Conservation (phyloP, 2,113 vertebrate species). For the Ciconia maguari region DNA sequence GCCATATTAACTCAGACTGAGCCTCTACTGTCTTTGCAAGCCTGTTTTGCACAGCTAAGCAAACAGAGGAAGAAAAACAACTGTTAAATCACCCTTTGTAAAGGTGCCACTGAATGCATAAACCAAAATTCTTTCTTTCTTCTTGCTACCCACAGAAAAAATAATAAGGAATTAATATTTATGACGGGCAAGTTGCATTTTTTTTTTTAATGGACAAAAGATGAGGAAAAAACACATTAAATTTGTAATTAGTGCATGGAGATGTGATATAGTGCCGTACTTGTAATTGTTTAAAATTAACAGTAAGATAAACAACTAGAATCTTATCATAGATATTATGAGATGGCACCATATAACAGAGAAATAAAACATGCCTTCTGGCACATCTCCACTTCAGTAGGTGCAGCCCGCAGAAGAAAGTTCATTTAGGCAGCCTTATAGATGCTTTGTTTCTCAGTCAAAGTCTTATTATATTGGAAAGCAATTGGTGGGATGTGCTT, state of each 20-base stretch:
- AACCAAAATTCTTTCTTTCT: neutral
- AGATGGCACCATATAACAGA: neutral
- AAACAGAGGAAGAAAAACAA: slow-evolving; percentile 4
- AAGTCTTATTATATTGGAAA: neutral
- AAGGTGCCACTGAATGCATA: neutral
- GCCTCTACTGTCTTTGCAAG: slow-evolving; percentile 18
- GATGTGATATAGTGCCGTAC: neutral
- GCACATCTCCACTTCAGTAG: neutral
- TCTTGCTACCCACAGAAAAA: neutral
- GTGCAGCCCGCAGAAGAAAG: neutral
- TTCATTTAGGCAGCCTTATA: neutral
- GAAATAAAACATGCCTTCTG: neutral
- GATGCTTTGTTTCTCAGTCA: neutral
- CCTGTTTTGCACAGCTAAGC: slow-evolving; percentile 12
- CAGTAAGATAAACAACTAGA: neutral
- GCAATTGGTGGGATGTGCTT: neutral
- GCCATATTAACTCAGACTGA: neutral
- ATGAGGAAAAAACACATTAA: neutral
- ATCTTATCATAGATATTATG: neutral
- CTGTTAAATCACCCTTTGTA: neutral
- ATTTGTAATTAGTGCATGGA: neutral
- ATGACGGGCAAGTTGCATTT: neutral
- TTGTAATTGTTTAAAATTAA: neutral
- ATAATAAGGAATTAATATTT: slow-evolving; percentile 15
- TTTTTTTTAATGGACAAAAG: neutral